A percentile compares a stretch with the other conserved stretches of the same genome.
Conservation (phyloP, 2,888 invertebrate genomes). For the Cantharis flavilabris region DNA sequence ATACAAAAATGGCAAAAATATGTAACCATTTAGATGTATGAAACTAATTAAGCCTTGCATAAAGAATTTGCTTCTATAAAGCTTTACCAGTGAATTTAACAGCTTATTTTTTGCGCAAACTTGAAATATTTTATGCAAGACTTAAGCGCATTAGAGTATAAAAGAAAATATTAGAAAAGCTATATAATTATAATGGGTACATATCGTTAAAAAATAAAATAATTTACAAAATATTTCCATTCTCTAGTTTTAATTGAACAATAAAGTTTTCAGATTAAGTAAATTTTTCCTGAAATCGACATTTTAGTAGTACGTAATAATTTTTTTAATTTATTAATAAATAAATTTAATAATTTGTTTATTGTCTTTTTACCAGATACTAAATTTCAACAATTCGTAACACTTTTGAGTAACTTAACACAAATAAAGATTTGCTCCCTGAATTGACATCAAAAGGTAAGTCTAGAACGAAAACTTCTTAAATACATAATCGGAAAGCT, state of each 20-base stretch:
- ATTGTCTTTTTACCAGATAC: not conserved
- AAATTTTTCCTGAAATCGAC: not conserved
- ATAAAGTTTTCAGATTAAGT: not conserved
- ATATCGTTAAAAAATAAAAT: slow-evolving; percentile 36
- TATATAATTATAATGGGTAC: slow-evolving; percentile 37
- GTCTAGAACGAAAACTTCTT: not conserved
- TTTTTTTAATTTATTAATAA: not conserved
- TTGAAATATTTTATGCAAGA: slow-evolving; percentile 19
- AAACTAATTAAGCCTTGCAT: slow-evolving; percentile 27
- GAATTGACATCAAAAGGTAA: not conserved
- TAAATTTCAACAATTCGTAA: not conserved
- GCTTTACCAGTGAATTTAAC: slow-evolving; percentile 2
- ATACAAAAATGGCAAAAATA: slow-evolving; percentile 23
- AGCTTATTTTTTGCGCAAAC: not conserved
- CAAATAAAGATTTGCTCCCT: not conserved
- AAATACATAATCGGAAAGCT: too few relatives aligned
- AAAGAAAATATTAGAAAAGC: slow-evolving; percentile 28
- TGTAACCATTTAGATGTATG: slow-evolving; percentile 30
- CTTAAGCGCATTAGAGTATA: slow-evolving; percentile 29
- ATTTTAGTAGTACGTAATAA: not conserved
- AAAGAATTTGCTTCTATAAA: slow-evolving; percentile 8
- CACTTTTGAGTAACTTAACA: not conserved
- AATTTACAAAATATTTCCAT: slow-evolving; percentile 14
- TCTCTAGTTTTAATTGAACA: not conserved
- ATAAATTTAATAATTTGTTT: not conserved